phyloP scores from a whole-genome alignment of 2,888 invertebrate species.

The Amiota mariae region DNA sequence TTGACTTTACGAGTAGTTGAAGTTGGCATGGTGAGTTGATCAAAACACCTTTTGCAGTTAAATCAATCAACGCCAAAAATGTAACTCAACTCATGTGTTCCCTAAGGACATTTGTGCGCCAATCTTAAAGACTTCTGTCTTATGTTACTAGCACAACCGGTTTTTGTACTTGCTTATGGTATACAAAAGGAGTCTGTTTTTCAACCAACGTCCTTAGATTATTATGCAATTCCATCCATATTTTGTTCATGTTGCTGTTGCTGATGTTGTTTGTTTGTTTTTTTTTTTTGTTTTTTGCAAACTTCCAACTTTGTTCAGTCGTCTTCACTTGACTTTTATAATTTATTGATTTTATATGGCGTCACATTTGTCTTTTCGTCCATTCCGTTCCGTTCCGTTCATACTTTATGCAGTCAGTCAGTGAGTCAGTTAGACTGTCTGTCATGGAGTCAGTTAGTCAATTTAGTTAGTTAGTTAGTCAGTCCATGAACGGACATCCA shows the following conservation, averaged over 20 bases:
- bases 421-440: slow-evolving; percentile 19
- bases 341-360: slow-evolving; percentile 68
- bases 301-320: slow-evolving; percentile 35
- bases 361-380: slow-evolving; percentile 63
- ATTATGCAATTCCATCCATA: slow-evolving; percentile 41
- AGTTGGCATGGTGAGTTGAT: slow-evolving; percentile 26
- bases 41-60: slow-evolving; percentile 47
- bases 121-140: not conserved
- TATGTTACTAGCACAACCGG: slow-evolving; percentile 48
- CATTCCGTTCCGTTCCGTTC: too few relatives aligned
- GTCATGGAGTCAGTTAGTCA: not conserved
- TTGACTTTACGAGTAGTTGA: slow-evolving; percentile 4
- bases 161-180: slow-evolving; percentile 38
- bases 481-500: not conserved
- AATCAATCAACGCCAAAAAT: slow-evolving; percentile 67
- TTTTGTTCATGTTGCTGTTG: slow-evolving; percentile 52
- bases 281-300: slow-evolving; percentile 17
- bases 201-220: slow-evolving; percentile 52
- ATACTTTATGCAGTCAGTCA: slow-evolving; percentile 32
- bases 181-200: not conserved
- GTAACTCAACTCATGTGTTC: slow-evolving; percentile 40
- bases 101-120: slow-evolving; percentile 53
- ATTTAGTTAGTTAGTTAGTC: not conserved
- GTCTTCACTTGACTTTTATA: slow-evolving; percentile 44
- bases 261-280: not conserved